These are phyloP conservation scores for Xyrichtys novacula DNA, from an alignment of 2,797 vertebrate genomes.

Conservation along the genomic window DNA sequence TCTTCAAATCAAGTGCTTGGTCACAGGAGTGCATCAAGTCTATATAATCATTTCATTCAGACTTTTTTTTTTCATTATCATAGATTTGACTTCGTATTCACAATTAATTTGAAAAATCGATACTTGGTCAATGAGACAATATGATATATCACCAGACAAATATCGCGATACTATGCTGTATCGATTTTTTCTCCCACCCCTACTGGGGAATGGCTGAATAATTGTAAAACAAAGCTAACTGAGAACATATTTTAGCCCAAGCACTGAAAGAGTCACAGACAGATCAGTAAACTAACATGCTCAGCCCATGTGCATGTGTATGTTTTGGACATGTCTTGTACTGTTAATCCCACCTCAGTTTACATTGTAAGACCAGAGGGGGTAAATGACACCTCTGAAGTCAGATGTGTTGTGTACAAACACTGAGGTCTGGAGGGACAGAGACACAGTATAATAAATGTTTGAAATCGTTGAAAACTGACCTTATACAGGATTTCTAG, in stretches of 20 bases:
- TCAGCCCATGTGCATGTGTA: neutral
- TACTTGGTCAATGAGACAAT: too few species aligned
- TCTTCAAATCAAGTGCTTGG: neutral
- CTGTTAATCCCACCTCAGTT: slow-evolving; percentile 26
- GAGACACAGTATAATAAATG: slow-evolving; percentile 11
- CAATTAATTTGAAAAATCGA: too few species aligned
- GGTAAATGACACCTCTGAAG: slow-evolving; percentile 24
- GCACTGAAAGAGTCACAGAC: neutral
- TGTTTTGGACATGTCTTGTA: neutral
- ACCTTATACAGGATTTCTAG: slow-evolving; percentile 99
- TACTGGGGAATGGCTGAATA: too few species aligned
- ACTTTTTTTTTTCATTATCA: too few species aligned
- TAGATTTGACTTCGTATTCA: too few species aligned
- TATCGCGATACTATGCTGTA: too few species aligned
- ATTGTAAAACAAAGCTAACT: too few species aligned
- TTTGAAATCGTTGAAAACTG: slow-evolving; percentile 6
- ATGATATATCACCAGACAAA: too few species aligned
- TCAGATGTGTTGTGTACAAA: slow-evolving; percentile 31
- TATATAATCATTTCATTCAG: too few species aligned
- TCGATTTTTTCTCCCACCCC: too few species aligned
- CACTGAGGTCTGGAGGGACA: slow-evolving; percentile 7
- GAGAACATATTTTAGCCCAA: too few species aligned
- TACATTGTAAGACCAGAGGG: slow-evolving; percentile 23
- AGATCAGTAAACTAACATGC: slow-evolving; percentile 6
- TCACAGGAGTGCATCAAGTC: too few species aligned